These are phyloP conservation scores for Pseudeuparius sepicola DNA, from an alignment of 2,888 invertebrate species.

Conservation along the genomic window DNA sequence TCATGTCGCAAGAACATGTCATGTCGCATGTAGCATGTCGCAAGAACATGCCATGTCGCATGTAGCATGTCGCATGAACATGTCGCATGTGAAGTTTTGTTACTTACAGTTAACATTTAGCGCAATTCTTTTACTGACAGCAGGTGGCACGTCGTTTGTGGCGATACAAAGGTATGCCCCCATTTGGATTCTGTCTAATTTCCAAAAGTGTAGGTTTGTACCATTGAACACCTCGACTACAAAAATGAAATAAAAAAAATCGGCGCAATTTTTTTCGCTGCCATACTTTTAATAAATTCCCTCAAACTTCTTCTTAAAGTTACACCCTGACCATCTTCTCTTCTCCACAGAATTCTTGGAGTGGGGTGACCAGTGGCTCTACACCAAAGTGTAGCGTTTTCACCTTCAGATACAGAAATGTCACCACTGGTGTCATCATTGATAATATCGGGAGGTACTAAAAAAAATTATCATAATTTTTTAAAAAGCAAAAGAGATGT, in stretches of 20 bases:
- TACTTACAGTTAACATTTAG: slow-evolving; percentile 85
- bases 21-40: too few species aligned
- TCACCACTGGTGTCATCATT: slow-evolving; percentile 70
- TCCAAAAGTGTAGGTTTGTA: slow-evolving; percentile 60
- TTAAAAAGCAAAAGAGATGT: too few species aligned
- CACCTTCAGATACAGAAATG: slow-evolving; percentile 61
- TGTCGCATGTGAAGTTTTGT: too few species aligned
- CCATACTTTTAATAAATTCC: slow-evolving; percentile 40
- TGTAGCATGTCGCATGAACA: too few species aligned
- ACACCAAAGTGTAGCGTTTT: slow-evolving; percentile 64
- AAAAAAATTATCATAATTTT: slow-evolving; percentile 32
- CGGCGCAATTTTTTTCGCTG: background rate
- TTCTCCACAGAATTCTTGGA: slow-evolving; percentile 52
- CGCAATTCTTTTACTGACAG: slow-evolving; percentile 80
- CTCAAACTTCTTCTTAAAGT: slow-evolving; percentile 38
- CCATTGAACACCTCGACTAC: slow-evolving; percentile 69
- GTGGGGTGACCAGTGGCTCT: slow-evolving; percentile 62
- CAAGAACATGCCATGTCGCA: too few species aligned
- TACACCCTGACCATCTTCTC: slow-evolving; percentile 48
- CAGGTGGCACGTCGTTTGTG: slow-evolving; percentile 84
- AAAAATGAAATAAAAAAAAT: slow-evolving; percentile 19
- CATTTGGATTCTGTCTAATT: slow-evolving; percentile 82
- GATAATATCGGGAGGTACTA: slow-evolving; percentile 73
- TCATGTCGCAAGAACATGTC: too few species aligned
- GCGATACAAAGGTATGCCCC: slow-evolving; percentile 89